phyloP scores from a whole-genome alignment of 1,140 invertebrate species.

The Meloidogyne hapla region DNA sequence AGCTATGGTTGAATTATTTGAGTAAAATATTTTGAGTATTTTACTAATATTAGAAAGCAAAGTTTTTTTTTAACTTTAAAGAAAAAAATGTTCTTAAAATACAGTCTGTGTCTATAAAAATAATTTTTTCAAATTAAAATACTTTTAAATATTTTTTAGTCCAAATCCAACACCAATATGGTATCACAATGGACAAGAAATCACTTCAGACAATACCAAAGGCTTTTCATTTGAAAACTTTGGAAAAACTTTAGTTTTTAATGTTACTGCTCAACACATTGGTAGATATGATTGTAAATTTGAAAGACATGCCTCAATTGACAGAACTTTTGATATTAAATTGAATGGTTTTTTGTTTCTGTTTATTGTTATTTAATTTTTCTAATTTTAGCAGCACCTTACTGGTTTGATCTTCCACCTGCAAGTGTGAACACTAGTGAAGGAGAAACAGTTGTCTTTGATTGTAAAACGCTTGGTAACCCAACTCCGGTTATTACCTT shows the following conservation, averaged over 20 bases:
- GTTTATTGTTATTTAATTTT: slow-evolving; percentile 18
- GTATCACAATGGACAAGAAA: slow-evolving; percentile 60
- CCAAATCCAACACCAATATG: slow-evolving; percentile 59
- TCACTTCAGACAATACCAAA: slow-evolving; percentile 55
- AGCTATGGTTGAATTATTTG: too few species aligned
- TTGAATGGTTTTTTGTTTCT: slow-evolving; percentile 51
- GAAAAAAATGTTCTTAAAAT: too few species aligned
- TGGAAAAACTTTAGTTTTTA: slow-evolving; percentile 63
- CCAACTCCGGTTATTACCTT: slow-evolving; percentile 88
- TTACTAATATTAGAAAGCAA: too few species aligned
- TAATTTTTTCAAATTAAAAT: too few species aligned
- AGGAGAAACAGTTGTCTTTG: slow-evolving; percentile 83
- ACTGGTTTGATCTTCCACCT: slow-evolving; percentile 82
- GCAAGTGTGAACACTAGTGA: slow-evolving; percentile 85
- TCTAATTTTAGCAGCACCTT: slow-evolving; percentile 75
- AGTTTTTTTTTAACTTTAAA: too few species aligned
- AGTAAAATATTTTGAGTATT: neutral
- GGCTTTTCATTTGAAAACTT: slow-evolving; percentile 59
- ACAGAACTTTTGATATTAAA: slow-evolving; percentile 58
- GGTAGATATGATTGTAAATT: slow-evolving; percentile 62
- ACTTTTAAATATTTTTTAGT: slow-evolving; percentile 46
- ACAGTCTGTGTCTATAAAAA: too few species aligned
- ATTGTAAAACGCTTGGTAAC: slow-evolving; percentile 81
- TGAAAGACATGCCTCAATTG: slow-evolving; percentile 53
- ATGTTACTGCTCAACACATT: slow-evolving; percentile 59